Evolutionary conservation across 2,113 vertebrate species (phyloP).

Genomic region (Mionectes macconnelli): DNA sequence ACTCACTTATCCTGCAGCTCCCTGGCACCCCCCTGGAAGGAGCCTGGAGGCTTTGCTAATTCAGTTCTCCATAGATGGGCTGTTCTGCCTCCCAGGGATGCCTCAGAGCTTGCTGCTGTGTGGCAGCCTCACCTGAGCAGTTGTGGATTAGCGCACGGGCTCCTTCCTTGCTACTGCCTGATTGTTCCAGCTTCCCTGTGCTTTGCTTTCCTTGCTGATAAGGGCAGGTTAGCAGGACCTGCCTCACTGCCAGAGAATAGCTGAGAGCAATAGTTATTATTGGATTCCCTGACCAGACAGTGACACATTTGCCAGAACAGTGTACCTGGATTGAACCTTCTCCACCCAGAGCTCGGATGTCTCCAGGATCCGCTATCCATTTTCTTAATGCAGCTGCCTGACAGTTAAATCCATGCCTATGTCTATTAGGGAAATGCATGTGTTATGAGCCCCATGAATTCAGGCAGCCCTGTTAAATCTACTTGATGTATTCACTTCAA

Average conservation of each 20-base stretch:
- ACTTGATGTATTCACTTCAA: conserved; percentile 12
- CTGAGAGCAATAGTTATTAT: neutral
- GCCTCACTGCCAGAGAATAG: neutral
- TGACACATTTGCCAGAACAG: neutral
- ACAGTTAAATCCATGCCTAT: conserved; percentile 12
- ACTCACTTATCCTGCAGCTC: neutral
- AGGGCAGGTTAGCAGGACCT: neutral
- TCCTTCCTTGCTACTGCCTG: neutral
- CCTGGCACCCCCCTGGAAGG: neutral
- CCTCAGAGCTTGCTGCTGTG: accelerated
- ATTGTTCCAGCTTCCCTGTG: neutral
- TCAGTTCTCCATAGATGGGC: accelerated
- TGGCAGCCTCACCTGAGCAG: neutral
- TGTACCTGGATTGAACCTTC: neutral
- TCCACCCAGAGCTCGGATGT: conserved; percentile 1
- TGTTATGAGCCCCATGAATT: neutral
- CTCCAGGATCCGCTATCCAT: conserved; percentile 36
- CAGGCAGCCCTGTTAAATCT: conserved; percentile 16
- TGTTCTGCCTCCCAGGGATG: neutral
- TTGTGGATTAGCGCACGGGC: accelerated
- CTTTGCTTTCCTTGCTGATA: neutral
- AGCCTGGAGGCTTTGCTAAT: neutral
- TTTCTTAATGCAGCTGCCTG: conserved; percentile 40
- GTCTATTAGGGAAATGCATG: conserved; percentile 48
- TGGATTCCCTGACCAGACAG: neutral